Evolutionary conservation across 2,113 vertebrate genomes (phyloP).

Genomic region (Labrus mixtus): DNA sequence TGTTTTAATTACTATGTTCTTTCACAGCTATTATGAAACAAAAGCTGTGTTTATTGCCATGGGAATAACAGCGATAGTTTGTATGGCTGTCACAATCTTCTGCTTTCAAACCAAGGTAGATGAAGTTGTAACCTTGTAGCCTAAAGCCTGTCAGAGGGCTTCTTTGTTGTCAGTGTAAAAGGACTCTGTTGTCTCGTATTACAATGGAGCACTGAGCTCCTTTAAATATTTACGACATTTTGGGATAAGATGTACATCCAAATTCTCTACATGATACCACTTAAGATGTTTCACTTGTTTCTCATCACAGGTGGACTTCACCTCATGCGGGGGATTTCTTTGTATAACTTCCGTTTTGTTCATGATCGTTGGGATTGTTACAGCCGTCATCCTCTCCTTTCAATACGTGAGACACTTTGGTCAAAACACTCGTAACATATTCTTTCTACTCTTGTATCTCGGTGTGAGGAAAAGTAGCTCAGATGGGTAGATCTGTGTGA

Average conservation of each 20-base stretch:
- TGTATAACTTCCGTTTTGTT: slow-evolving; percentile 89
- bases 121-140: slow-evolving; percentile 36
- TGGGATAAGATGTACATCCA: slow-evolving; percentile 60
- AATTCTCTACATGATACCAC: slow-evolving; percentile 57
- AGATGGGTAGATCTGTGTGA: slow-evolving; percentile 8
- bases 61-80: slow-evolving; percentile 91
- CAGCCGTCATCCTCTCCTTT: slow-evolving; percentile 90
- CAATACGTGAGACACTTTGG: slow-evolving; percentile 87
- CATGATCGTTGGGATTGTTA: slow-evolving; percentile 90
- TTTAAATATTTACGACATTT: slow-evolving; percentile 82
- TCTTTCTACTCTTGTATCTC: slow-evolving; percentile 40
- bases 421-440: slow-evolving; percentile 29
- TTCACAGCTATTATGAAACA: slow-evolving; percentile 86
- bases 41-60: slow-evolving; percentile 90
- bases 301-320: slow-evolving; percentile 93
- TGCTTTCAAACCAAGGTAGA: slow-evolving; percentile 98
- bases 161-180: slow-evolving; percentile 79
- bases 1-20: slow-evolving; percentile 21
- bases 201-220: slow-evolving; percentile 73
- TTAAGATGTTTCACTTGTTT: slow-evolving; percentile 37
- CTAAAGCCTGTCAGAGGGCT: slow-evolving; percentile 58
- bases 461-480: slow-evolving; percentile 14
- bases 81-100: slow-evolving; percentile 92
- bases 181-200: slow-evolving; percentile 81
- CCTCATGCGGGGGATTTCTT: slow-evolving; percentile 92